Evolutionary conservation across 2,797 vertebrate species (phyloP).

Genomic region (Rhynchonycteris naso): DNA sequence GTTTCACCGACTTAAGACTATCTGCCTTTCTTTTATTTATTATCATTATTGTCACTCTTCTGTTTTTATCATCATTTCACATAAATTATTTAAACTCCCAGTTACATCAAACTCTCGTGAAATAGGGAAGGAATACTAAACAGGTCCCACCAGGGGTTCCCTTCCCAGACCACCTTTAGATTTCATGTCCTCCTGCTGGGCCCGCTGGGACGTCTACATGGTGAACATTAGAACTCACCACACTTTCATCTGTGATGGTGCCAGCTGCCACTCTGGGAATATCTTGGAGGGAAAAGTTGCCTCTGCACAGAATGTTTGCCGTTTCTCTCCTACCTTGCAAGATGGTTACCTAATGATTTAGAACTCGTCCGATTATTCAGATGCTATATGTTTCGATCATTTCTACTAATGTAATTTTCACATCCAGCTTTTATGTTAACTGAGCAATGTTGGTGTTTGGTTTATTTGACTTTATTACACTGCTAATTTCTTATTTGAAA

Average conservation of each 20-base stretch:
- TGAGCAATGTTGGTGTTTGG: not conserved
- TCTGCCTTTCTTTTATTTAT: not conserved
- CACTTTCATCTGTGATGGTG: not conserved
- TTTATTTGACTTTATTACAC: not conserved
- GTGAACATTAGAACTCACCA: not conserved
- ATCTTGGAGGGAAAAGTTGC: not conserved
- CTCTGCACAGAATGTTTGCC: not conserved
- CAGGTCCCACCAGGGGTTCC: too few relatives aligned
- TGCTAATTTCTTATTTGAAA: slow-evolving; percentile 3
- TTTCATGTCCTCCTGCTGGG: not conserved
- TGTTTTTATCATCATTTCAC: not conserved
- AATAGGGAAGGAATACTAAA: not conserved
- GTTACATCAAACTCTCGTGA: not conserved
- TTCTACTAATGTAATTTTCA: slow-evolving; percentile 20
- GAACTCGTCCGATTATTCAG: not conserved
- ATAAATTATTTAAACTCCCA: not conserved
- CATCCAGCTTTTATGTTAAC: not conserved
- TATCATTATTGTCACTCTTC: not conserved
- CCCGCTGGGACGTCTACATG: not conserved
- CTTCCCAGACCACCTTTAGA: not conserved
- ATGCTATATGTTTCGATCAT: slow-evolving; percentile 2
- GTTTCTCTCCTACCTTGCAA: not conserved
- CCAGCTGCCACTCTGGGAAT: not conserved
- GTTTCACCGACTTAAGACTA: not conserved
- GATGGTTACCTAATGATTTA: not conserved